phyloP scores from a whole-genome alignment of 2,113 vertebrate genomes.

The Microtus richardsoni region DNA sequence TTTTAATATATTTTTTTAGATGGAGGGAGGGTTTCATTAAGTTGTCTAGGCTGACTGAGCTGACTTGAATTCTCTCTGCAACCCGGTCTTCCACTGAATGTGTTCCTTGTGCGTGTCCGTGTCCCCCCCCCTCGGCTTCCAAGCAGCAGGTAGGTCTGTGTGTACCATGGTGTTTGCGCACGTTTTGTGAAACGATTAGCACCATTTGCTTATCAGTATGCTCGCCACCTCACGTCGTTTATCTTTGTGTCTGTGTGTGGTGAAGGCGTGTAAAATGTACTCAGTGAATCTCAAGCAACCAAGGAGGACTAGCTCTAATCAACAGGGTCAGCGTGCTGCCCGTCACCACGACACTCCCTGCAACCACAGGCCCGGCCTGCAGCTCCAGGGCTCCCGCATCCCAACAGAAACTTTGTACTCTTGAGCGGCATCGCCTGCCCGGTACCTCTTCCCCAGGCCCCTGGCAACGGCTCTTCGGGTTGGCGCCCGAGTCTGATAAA shows the following conservation, averaged over 20 bases:
- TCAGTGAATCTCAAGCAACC: not conserved
- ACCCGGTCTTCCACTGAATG: not conserved
- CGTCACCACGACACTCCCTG: accelerated
- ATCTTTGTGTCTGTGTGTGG: no score
- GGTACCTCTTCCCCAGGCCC: not conserved
- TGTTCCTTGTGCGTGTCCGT: not conserved
- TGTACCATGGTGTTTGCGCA: not conserved
- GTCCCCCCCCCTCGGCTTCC: not conserved
- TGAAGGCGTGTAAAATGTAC: not conserved
- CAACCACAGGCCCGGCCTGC: not conserved
- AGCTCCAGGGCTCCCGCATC: not conserved
- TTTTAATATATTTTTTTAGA: not conserved
- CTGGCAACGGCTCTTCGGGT: not conserved
- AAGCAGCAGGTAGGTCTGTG: not conserved
- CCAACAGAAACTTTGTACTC: not conserved
- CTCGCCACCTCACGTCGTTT: no score
- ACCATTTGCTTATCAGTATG: not conserved
- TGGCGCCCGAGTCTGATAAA: not conserved
- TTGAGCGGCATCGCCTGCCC: accelerated
- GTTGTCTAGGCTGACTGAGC: not conserved
- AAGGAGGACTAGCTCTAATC: accelerated
- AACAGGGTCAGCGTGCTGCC: accelerated
- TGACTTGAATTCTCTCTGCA: not conserved
- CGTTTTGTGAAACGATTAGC: not conserved
- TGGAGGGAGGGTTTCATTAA: not conserved